Base-by-base conservation (phyloP, 2,888 invertebrate genomes). In the Ceratothoa steindachneri region DNA sequence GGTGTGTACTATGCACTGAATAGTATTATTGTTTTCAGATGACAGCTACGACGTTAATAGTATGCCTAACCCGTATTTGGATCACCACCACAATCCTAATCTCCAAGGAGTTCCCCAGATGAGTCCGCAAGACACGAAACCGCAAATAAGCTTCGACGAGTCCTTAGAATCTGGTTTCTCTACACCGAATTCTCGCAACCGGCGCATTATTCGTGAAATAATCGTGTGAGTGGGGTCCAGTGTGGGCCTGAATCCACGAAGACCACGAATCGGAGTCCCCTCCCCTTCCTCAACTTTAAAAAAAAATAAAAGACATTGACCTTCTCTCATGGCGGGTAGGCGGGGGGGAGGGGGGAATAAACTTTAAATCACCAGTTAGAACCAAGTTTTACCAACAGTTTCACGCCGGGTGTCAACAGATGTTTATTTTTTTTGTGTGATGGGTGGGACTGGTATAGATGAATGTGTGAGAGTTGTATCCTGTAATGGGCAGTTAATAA, bases 31-130 rank as follows among this genome's bases (percentile, higher is more conserved):
- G 0, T 80, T 84, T 86, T 67, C 87, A 92, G 95, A 95, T 88
- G 93, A 94, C 77, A 93, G 93, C 82, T 95, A 95, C 88, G 95
- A 95, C 86, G 94, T 95, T 83, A 94, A 93, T 86, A 95, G 95
- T 80, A 88, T 95, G 83, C 93, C 93, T 69, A 93, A 93, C 86
- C 91, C 93, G 66, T 94, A 93, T 86, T 88, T 91, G 88, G 93
- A 90, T 83, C 41, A 3, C 41, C 41, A 68, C 68, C 31, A 65
- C 66, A 65, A 71, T 51, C 60, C 60, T 9, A 60, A 60, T 24
- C 22, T 60, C 1, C 22, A 60, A 60, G 60, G 60, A 24, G 60
- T 60, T 60, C 60, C 60, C 24, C 89, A 89, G 83, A 89, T 87
- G 67, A 82, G 81, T 83, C 82, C 82, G 83, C 86, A 88, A 84